A percentile compares a stretch with the other conserved stretches of the same genome.
These are phyloP conservation scores for Sebastes paucispinis DNA, from an alignment of 2,797 vertebrate genomes.

Conservation along the genomic window DNA sequence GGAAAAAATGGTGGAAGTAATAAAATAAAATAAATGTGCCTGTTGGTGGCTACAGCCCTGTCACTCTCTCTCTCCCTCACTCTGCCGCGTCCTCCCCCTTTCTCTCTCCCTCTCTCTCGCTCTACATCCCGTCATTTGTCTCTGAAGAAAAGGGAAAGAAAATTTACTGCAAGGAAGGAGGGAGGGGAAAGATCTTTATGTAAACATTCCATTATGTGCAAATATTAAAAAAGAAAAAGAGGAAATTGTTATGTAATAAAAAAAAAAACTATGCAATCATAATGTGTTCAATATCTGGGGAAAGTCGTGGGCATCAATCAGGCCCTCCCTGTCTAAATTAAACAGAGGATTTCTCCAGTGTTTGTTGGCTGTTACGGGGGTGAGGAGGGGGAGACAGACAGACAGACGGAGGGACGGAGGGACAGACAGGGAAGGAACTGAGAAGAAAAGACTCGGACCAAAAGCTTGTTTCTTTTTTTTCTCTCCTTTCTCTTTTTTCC, in stretches of 20 bases:
- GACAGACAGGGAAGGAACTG: slow-evolving; percentile 24
- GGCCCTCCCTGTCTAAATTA: slow-evolving; percentile 38
- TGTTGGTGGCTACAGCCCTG: slow-evolving; percentile 50
- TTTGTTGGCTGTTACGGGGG: slow-evolving; percentile 17
- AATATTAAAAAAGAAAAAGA: slow-evolving; percentile 51
- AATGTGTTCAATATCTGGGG: slow-evolving; percentile 57
- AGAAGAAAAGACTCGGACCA: slow-evolving; percentile 73
- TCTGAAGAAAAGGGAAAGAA: slow-evolving; percentile 46
- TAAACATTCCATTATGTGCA: slow-evolving; percentile 79
- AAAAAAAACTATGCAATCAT: slow-evolving; percentile 80
- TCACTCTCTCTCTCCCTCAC: slow-evolving; percentile 17
- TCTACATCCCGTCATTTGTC: slow-evolving; percentile 26
- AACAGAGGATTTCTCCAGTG: slow-evolving; percentile 21
- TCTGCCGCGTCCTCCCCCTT: slow-evolving; percentile 14
- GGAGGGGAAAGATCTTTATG: slow-evolving; percentile 46
- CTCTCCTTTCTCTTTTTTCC: background rate
- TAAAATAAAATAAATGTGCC: slow-evolving; percentile 41
- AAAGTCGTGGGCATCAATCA: slow-evolving; percentile 25
- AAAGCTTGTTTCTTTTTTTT: slow-evolving; percentile 65
- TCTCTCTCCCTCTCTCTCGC: background rate
- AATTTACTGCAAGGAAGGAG: slow-evolving; percentile 10
- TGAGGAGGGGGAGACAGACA: background rate
- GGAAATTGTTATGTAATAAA: slow-evolving; percentile 63
- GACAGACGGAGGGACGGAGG: background rate
- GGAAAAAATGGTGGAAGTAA: slow-evolving; percentile 19